Percentiles rank a stretch among this genome's conserved stretches.
Evolutionary conservation across 2,797 vertebrate genomes (phyloP).

Genomic region (Picus viridis): DNA sequence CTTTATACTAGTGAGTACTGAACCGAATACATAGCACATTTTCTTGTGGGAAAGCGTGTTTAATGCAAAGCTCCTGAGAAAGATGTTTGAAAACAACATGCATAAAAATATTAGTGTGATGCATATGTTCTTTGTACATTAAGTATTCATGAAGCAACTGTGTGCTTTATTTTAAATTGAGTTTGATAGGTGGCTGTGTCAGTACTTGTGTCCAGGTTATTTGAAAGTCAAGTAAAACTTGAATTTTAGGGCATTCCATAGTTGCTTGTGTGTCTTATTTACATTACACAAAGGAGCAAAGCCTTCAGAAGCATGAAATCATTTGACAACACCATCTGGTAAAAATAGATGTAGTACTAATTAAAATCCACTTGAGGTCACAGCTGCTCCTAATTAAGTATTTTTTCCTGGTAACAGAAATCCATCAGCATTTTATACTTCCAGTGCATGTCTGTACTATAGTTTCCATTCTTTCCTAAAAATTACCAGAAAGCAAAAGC

Average conservation of each 20-base stretch:
- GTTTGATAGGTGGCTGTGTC: slow-evolving; percentile 39
- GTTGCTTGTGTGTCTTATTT: slow-evolving; percentile 41
- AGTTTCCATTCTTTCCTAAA: background rate
- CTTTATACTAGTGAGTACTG: background rate
- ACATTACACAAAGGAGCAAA: background rate
- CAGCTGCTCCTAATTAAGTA: slow-evolving; percentile 1
- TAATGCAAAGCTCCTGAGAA: slow-evolving; percentile 9
- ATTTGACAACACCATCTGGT: slow-evolving; percentile 46
- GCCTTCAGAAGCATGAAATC: slow-evolving; percentile 2
- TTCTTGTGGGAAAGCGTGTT: slow-evolving; percentile 17
- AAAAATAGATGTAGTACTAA: slow-evolving; percentile 37
- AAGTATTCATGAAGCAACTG: slow-evolving; percentile 47
- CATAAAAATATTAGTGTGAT: background rate
- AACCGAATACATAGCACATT: background rate
- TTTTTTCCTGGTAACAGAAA: background rate
- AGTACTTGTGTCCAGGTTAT: slow-evolving; percentile 43
- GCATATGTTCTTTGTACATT: background rate
- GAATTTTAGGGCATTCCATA: slow-evolving; percentile 33
- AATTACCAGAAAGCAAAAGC: background rate
- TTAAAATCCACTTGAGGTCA: slow-evolving; percentile 44
- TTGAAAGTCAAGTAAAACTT: slow-evolving; percentile 68
- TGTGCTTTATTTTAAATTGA: slow-evolving; percentile 38
- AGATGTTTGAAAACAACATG: background rate
- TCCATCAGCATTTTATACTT: background rate
- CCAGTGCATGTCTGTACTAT: background rate